Evolutionary conservation across 2,113 vertebrate species (phyloP).

Genomic region (Otus sunia): DNA sequence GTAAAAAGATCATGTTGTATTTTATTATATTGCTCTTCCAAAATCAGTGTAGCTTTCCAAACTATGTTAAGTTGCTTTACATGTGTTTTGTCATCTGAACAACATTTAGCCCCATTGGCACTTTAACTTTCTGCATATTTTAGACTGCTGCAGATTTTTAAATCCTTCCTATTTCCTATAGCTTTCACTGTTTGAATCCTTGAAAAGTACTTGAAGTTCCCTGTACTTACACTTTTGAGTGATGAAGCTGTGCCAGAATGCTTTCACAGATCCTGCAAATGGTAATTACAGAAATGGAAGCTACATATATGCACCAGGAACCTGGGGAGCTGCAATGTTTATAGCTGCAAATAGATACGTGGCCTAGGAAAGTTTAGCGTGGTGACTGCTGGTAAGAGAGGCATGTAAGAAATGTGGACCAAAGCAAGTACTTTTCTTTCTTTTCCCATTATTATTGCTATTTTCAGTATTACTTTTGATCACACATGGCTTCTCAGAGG

Average conservation of each 20-base stretch:
- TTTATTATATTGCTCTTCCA: neutral
- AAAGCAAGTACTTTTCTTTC: neutral
- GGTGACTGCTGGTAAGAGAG: neutral
- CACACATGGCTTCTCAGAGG: neutral
- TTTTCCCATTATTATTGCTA: neutral
- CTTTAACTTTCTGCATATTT: neutral
- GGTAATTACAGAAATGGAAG: conserved; percentile 30
- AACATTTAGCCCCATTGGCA: neutral
- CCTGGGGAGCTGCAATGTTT: neutral
- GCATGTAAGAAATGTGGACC: neutral
- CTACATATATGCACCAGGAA: neutral
- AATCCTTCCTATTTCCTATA: neutral
- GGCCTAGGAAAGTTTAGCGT: neutral
- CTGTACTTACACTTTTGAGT: neutral
- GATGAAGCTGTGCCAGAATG: conserved; percentile 30
- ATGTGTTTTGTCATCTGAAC: neutral
- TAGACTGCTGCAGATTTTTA: neutral
- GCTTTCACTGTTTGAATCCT: neutral
- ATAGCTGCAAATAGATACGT: neutral
- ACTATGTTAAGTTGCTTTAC: neutral
- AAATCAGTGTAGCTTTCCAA: neutral
- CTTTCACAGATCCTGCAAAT: conserved; percentile 33
- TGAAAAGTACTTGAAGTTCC: neutral
- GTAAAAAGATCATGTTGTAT: neutral
- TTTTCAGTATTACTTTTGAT: neutral